Base-by-base conservation (phyloP, 2,113 vertebrate genomes). In the Anguilla japonica region DNA sequence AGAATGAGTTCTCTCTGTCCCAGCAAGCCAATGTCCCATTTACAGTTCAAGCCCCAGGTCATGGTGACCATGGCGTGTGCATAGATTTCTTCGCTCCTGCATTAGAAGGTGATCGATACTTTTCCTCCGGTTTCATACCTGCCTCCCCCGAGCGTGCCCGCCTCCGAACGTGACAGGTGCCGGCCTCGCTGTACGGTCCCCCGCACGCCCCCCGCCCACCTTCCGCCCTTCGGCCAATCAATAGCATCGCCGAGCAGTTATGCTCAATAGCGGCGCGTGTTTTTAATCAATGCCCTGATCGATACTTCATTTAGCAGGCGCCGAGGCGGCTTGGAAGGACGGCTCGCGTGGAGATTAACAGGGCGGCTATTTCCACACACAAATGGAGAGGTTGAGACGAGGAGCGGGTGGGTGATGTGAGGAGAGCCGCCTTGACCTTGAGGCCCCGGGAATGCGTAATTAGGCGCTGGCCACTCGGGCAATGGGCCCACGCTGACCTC, bases 261-360 rank as follows among this genome's bases (percentile, higher is more conserved):
- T 83, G 67, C 90, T 83, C 85, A 82, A 87, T 87, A 89, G 79
- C 16, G 50, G 50, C 53, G 53, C 84, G 81, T 85, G 46, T 89
- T 89, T 90, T 89, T 87, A 86, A 92, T 92, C 89, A 88, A 90
- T 90, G 87, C 43, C 53, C 29, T 83, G 87, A 89, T 92, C 91
- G 57, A 91, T 91, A 90, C 50, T 90, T 89, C 85, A 92, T 92
- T 89, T 89, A 88, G 83, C 83, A 89, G 88, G 83, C 86, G 57
- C 57, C 57, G 50, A 90, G 84, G 79, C 29, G 41, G 79, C 18
- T 34, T 41, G 81, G 81, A 78, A 63, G 43, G 63, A 41, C 41
- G 50, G 78, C 53, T 43, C 1, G 43, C 67, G 80, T 79, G 50
- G 67, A 84, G 88, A 90, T 89, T 88, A 89, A 90, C 89, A 84